Base-by-base conservation (phyloP, 2,888 invertebrate genomes). In the Anodontia alba region DNA sequence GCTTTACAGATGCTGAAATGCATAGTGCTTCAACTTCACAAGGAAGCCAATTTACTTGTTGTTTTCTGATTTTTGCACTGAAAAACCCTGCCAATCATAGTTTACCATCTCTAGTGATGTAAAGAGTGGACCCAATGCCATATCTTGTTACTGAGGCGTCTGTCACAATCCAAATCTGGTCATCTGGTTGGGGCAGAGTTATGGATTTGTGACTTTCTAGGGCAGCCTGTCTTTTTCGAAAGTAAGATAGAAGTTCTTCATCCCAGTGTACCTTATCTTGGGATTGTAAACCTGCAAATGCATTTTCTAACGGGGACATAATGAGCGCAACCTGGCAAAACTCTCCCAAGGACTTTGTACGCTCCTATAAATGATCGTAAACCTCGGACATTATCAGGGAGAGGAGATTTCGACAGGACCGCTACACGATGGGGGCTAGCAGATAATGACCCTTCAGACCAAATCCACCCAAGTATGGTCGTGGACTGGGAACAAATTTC, bases 21-120 rank as follows among this genome's bases (percentile, higher is more conserved):
- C 54, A 38, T 5, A 89, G 67, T 8, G 88, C 88, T 67, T 89
- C 88, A 23, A 88, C 71, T 71, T 89, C 88, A 73, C 78, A n/a
- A n/a, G n/a, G n/a, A n/a, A n/a, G n/a, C n/a, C n/a, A n/a, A n/a
- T n/a, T n/a, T n/a, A n/a, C n/a, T 70, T 88, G 87, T 36, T 76
- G 76, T 75, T 82, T 72, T 43, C 82, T 67, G 15, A 88, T 72
- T 67, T 87, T 86, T 15, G 89, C 83, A 38, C 83, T 86, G 73
- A 88, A 87, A 51, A 84, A 88, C 8, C 88, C 85, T 12, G 81
- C 81, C 3, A 87, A 49, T 7, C 5, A 38, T 1, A 74, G 31
- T 38, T 83, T 87, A 26, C 72, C 73, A n/a, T 79, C 49, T 46
- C 87, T 72, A 5, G 33, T 76, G 3, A 80, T 71, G 57, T 88